A percentile compares a stretch with the other conserved stretches of the same genome.
These are phyloP conservation scores for rabbit (Oryctolagus cuniculus) DNA, from an alignment of 2,113 vertebrate species.

Conservation along the genomic window DNA sequence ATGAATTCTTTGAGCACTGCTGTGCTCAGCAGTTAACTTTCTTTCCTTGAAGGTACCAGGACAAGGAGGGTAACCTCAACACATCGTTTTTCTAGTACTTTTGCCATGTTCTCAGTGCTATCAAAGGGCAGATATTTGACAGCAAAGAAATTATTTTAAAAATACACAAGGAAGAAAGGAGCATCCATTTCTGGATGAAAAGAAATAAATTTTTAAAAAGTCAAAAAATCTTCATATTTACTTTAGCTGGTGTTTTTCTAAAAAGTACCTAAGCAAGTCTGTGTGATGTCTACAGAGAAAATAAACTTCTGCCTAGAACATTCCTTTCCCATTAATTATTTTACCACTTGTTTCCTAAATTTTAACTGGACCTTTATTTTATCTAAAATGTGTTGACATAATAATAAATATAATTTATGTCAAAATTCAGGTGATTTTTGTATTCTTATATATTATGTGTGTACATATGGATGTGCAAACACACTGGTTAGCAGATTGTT, in stretches of 20 bases:
- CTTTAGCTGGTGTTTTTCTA: conserved; percentile 55
- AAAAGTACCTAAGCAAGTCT: conserved; percentile 3
- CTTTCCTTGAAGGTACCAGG: conserved; percentile 66
- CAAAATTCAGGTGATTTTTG: conserved; percentile 4
- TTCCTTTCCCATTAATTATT: not conserved
- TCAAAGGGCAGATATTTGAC: conserved; percentile 58
- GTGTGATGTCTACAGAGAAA: not conserved
- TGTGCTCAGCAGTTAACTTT: conserved; percentile 80
- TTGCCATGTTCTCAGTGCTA: conserved; percentile 39
- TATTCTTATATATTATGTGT: not conserved
- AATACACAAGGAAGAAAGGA: not conserved
- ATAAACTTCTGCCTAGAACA: not conserved
- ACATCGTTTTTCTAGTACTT: conserved; percentile 57
- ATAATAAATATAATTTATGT: not conserved
- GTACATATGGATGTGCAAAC: not conserved
- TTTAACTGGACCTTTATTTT: not conserved
- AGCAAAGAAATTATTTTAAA: not conserved
- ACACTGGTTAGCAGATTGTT: not conserved
- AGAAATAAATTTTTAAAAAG: not conserved
- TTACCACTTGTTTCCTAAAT: not conserved
- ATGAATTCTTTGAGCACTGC: conserved; percentile 76
- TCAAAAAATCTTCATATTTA: not conserved
- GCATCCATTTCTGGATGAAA: not conserved
- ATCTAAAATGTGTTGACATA: not conserved
- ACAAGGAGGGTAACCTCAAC: conserved; percentile 53